Conservation (phyloP, 2,113 vertebrate species). For the Amphiprion percula region DNA sequence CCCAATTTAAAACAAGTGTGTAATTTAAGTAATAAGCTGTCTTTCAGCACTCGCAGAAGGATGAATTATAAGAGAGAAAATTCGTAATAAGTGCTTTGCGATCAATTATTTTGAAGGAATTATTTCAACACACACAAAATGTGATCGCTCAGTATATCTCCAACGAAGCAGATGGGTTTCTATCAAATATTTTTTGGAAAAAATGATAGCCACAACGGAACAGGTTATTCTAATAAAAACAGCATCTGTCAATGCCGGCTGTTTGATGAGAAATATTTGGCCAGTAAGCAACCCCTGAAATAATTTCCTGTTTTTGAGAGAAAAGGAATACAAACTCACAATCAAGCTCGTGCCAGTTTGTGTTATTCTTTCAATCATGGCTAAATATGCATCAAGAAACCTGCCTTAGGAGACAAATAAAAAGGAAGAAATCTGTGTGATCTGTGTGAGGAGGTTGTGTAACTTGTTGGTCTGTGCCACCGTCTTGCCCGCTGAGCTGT, state of each 20-base stretch:
- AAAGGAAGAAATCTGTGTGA: background rate
- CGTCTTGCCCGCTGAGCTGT: constrained; percentile 6
- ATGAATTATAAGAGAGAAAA: background rate
- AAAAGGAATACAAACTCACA: constrained; percentile 42
- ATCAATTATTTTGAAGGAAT: background rate
- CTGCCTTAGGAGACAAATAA: background rate
- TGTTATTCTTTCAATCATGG: constrained; percentile 16
- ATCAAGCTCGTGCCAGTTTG: constrained; percentile 30
- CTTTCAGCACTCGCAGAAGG: background rate
- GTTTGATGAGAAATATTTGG: constrained; percentile 46
- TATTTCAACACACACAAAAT: background rate
- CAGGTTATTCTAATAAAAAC: constrained; percentile 41
- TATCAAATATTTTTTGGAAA: constrained; percentile 20
- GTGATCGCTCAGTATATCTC: constrained; percentile 14
- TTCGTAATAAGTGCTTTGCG: background rate
- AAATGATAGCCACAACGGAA: constrained; percentile 17
- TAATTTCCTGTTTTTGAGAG: constrained; percentile 55
- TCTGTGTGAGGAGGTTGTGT: constrained; percentile 3
- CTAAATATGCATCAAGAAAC: constrained; percentile 20
- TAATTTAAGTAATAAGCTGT: background rate
- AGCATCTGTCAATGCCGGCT: constrained; percentile 45
- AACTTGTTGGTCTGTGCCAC: constrained; percentile 9
- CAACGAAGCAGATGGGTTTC: constrained; percentile 36
- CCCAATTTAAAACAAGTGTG: background rate
- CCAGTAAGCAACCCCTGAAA: constrained; percentile 33